phyloP scores from a whole-genome alignment of 2,888 invertebrate genomes.

The Troilus luridus region DNA sequence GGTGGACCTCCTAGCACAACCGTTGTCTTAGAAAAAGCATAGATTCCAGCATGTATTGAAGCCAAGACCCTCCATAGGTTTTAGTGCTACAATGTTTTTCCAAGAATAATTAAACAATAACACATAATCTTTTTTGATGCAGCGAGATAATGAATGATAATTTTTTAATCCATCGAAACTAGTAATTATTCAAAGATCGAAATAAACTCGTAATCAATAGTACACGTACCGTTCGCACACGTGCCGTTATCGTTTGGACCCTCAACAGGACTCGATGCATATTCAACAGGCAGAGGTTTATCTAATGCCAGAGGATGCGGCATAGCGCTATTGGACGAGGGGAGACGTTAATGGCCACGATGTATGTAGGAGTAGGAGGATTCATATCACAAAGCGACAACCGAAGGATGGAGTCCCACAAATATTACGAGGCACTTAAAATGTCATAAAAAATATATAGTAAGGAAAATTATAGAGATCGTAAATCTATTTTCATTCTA shows the following conservation, averaged over 20 bases:
- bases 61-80: too few species aligned
- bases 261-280: neutral
- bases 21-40: too few species aligned
- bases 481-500: too few species aligned
- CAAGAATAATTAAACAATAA: too few species aligned
- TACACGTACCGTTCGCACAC: neutral
- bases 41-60: too few species aligned
- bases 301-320: neutral
- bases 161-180: neutral
- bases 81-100: too few species aligned
- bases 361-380: neutral
- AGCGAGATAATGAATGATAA: too few species aligned
- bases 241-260: neutral
- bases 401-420: neutral
- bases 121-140: too few species aligned
- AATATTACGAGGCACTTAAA: neutral
- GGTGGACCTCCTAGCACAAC: too few species aligned
- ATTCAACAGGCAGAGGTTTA: neutral
- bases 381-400: neutral
- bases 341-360: neutral
- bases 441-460: too few species aligned
- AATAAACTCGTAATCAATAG: neutral
- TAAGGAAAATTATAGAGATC: too few species aligned
- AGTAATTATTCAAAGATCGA: neutral
- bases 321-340: constrained; percentile 2